Evolutionary conservation across 2,888 invertebrate species (phyloP).

Genomic region (Hofmannophila pseudospretella): DNA sequence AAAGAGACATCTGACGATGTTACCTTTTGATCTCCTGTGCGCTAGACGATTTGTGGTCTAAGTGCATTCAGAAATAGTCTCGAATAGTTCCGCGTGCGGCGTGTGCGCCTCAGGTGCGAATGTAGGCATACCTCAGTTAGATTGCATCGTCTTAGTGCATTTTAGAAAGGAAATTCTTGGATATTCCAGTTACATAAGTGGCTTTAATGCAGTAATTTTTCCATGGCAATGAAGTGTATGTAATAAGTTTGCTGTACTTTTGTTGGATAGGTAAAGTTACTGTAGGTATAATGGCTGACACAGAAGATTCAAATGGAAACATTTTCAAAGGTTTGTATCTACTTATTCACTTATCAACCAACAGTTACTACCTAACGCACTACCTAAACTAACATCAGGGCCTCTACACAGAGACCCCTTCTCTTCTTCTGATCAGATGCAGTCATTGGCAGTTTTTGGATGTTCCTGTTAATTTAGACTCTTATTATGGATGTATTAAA

Average conservation of each 20-base stretch:
- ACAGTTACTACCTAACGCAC: too few species aligned
- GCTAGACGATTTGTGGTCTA: conserved; percentile 63
- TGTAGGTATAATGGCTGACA: not conserved
- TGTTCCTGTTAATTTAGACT: too few species aligned
- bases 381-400: too few species aligned
- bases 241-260: not conserved
- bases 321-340: not conserved
- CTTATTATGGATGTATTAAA: too few species aligned
- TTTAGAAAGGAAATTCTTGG: conserved; percentile 2
- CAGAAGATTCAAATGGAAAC: not conserved
- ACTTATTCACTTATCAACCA: too few species aligned
- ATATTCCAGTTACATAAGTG: too few species aligned
- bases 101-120: conserved; percentile 62
- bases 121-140: conserved; percentile 36
- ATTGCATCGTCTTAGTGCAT: conserved; percentile 23
- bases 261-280: not conserved
- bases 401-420: too few species aligned
- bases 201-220: too few species aligned
- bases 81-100: conserved; percentile 64
- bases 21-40: conserved; percentile 68
- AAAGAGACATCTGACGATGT: conserved; percentile 24
- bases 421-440: too few species aligned
- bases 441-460: too few species aligned
- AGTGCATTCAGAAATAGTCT: conserved; percentile 65
- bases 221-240: not conserved